A percentile compares a stretch with the other conserved stretches of the same genome.
These are phyloP conservation scores for Amphipyra berbera DNA, from an alignment of 2,888 invertebrate species.

Conservation along the genomic window DNA sequence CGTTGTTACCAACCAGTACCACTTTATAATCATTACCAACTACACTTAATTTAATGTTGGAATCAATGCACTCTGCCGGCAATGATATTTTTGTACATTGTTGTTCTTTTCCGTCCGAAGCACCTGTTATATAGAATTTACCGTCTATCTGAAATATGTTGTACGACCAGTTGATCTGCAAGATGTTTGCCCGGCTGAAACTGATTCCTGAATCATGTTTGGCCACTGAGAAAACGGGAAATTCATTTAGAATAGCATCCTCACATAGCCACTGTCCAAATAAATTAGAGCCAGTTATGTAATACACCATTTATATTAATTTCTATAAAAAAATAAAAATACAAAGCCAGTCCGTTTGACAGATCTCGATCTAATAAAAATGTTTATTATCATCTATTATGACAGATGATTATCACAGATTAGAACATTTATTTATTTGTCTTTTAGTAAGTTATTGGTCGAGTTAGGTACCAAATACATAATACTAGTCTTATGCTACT, in stretches of 20 bases:
- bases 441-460: too few relatives aligned
- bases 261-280: slow-evolving; percentile 81
- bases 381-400: too few relatives aligned
- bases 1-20: slow-evolving; percentile 65
- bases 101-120: slow-evolving; percentile 70
- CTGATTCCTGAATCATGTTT: slow-evolving; percentile 49
- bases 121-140: slow-evolving; percentile 74
- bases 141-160: slow-evolving; percentile 73
- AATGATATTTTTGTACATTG: slow-evolving; percentile 66
- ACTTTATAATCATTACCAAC: slow-evolving; percentile 79
- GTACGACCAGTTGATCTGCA: slow-evolving; percentile 80
- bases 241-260: slow-evolving; percentile 65
- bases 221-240: slow-evolving; percentile 57
- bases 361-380: too few relatives aligned
- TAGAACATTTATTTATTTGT: too few relatives aligned
- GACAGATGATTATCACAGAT: too few relatives aligned
- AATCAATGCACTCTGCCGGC: slow-evolving; percentile 63
- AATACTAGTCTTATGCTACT: too few relatives aligned
- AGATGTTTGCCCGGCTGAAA: slow-evolving; percentile 57
- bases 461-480: too few relatives aligned
- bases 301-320: slow-evolving; percentile 61
- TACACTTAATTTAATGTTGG: slow-evolving; percentile 59
- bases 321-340: too few relatives aligned
- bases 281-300: slow-evolving; percentile 79
- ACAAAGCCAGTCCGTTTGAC: too few relatives aligned